Base-by-base conservation (phyloP, 1,140 invertebrate genomes). In the Zelostemma sp. region DNA sequence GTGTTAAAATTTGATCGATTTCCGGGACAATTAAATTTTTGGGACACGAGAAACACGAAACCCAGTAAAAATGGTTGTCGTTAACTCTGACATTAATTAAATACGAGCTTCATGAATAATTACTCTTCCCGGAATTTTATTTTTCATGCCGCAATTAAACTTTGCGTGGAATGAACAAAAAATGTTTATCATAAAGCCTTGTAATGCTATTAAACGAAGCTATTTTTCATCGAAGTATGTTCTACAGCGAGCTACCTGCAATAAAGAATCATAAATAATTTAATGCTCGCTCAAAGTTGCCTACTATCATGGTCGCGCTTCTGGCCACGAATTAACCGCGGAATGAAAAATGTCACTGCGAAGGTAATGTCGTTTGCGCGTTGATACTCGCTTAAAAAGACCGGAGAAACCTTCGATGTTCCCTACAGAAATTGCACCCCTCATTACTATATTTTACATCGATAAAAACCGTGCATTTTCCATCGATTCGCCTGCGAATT, bases 261-360 rank as follows among this genome's bases (percentile, higher is more conserved):
- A 58, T 58, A 65, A 58, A 21, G 49, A 60, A 55, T 56, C 60
- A 17, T 67, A 55, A 54, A 59, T 59, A 66, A 60, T 59, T 66
- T 60, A 66, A 54, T 49, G 55, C 55, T 55, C 49, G 45, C 40
- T 59, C 43, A 55, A 66, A 55, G 56, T 60, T 60, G 55, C 1
- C 49, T 55, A 49, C 25, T 28, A 40, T 9, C 45, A 45, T 33
- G 50, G 51, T 56, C 28, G 40, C 43, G 54, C 45, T 59, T 59
- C 41, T 53, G n/a, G 19, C 50, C 46, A 38, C 51, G 46, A 55
- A 60, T 55, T 35, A 46, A 67, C 64, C 64, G 14, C 64, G 38
- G 56, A 33, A 45, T 56, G 40, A 67, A 60, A 60, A 60, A 67
- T 60, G 51, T 67, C 56, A 59, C 55, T 49, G 17, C 40, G 56